Evolutionary conservation across 2,888 invertebrate genomes (phyloP), one percentile per base, ranked within the genome.

Genomic region (Crocallis elinguaria): DNA sequence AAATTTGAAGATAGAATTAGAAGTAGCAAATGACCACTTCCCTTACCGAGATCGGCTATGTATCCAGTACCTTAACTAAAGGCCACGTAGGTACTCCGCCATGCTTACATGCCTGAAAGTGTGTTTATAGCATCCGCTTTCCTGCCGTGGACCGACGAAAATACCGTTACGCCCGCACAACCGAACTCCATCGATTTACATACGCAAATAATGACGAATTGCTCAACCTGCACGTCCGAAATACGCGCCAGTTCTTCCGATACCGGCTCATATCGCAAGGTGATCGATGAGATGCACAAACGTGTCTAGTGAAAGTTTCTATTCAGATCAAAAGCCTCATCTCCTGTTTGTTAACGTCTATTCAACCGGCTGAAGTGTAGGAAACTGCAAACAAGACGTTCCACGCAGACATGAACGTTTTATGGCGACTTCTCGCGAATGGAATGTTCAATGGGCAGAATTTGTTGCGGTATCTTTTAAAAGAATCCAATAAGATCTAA

Each of bases 201-300:
- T 90, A 88, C 88, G 87, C 87, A 85, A 88, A 85, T 87, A 86
- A 84, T 89, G 88, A 88, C 88, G 88, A 89, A 88, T 88, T 86
- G 82, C 82, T 74, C 78, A 82, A 86, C 83, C 82, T 84, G 81
- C 82, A 81, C 78, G 80, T 79, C 80, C 84, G 64, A 83, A 88
- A 84, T 86, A 79, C 74, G 67, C 67, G 69, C 60, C 66, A 64
- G 67, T 72, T 71, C 69, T 67, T 70, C 64, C 60, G 59, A 66
- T 69, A 67, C 66, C 62, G 54, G 37, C 41, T 54, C 55, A 39
- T 35, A 54, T 49, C 37, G 61, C 66, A 63, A 64, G 52, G 58
- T 68, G 70, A 75, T 71, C 70, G 69, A 72, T 67, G 63, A 67
- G 74, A 54, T 61, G 48, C 39, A 39, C 43, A 50, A 42, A 48